Base-by-base conservation (phyloP, 2,888 invertebrate species). In the Lymantria monacha region DNA sequence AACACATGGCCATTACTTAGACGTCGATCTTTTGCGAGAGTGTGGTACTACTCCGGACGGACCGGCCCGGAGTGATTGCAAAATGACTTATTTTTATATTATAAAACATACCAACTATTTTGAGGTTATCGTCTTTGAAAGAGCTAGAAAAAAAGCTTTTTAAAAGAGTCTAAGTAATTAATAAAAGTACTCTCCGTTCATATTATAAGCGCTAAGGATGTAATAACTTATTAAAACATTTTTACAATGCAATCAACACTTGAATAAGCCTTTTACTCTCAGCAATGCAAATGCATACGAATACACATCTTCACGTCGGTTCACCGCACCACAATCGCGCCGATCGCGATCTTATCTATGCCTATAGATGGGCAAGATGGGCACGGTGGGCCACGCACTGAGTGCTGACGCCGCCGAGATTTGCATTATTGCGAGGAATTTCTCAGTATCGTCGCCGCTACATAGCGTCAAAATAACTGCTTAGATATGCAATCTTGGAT, bases 291-390 rank as follows among this genome's bases (percentile, higher is more conserved):
- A 57, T 55, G 49, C 41, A 44, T 44, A 14, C 22, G 10, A 37
- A 33, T 31, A 48, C 48, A 44, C 55, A 55, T 61, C 51, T 56
- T 33, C 59, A 54, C 57, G 36, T 46, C 30, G 42, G 69, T 61
- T 66, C 62, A 63, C 46, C 52, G 56, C 46, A 57, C 65, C 52
- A 49, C 56, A 60, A 70, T 69, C 69, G 52, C 51, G 49, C 36
- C 45, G 48, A 65, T 61, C 67, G 48, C 57, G 70, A 70, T 69
- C 50, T 44, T 60, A 69, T 67, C 66, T 48, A 30, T 53, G 51
- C 56, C 68, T 65, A 53, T 60, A 65, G 62, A 63, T 63, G 67
- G 40, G 12, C 40, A 40, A 3, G 40, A 40, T 40, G 14, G 15
- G 41, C 41, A 13, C 7, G 38, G 12, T 38, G 12, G 50, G 40